Base-by-base conservation (phyloP, 1,140 invertebrate genomes). In the Sipha flava region DNA sequence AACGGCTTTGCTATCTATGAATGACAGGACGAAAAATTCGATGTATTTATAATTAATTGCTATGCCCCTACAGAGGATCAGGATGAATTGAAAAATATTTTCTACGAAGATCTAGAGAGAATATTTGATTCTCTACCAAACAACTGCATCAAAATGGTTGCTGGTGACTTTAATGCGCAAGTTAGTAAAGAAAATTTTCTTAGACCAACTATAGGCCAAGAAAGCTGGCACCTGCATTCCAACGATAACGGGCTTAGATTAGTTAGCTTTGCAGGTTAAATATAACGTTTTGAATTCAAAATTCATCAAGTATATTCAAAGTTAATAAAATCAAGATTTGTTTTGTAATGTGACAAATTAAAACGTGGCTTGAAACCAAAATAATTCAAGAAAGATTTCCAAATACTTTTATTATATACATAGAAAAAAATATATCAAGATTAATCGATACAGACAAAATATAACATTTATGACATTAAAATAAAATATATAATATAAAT, bases 201-300 rank as follows among this genome's bases (percentile, higher is more conserved):
- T 62, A 70, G 54, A 77, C 23, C 16, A 57, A 81, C 77, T 47
- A 81, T 85, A 81, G n/a, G 85, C 81, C 62, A 86, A 72, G 57
- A 86, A 75, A 70, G 85, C 83, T 54, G 80, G 81, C 81, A 86
- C 81, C 12, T 64, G 37, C 9, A 14, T n/a, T 49, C 77, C 5
- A 82, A 82, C 79, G 81, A 81, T 23, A 83, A 83, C 80, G 82
- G 81, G 10, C 18, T 79, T 29, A 73, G 80, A 52, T 57, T 83
- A n/a, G 62, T 80, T 45, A 66, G 80, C 34, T 81, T 84, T 79
- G 80, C 80, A 81, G 54, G n/a, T n/a, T n/a, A n/a, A n/a, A n/a
- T n/a, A n/a, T n/a, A n/a, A n/a, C n/a, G n/a, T n/a, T n/a, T n/a
- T n/a, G n/a, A n/a, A n/a, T n/a, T n/a, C n/a, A n/a, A n/a, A n/a